These are phyloP conservation scores for Hyperoplus lanceolatus DNA, from an alignment of 2,797 vertebrate species.

Conservation along the genomic window DNA sequence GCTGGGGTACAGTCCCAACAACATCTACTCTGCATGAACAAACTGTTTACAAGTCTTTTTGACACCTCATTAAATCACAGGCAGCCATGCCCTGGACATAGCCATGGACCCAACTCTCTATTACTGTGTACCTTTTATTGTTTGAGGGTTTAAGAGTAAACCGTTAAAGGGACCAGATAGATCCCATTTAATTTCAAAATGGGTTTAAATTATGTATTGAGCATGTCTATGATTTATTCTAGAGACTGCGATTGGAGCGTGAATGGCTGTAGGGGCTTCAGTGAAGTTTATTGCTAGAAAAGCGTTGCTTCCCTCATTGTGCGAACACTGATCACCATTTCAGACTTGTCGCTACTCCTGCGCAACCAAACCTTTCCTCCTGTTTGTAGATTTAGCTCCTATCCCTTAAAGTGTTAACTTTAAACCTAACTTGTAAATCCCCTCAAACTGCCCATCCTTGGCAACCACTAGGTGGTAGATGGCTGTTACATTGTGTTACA, in stretches of 20 bases:
- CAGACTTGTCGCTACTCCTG: conserved; percentile 9
- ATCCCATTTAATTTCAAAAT: conserved; percentile 46
- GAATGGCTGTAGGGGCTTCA: conserved; percentile 27
- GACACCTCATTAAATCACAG: conserved; percentile 63
- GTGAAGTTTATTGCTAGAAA: conserved; percentile 27
- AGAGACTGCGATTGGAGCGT: conserved; percentile 39
- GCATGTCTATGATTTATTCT: conserved; percentile 45
- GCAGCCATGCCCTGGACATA: conserved; percentile 63
- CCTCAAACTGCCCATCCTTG: conserved; percentile 22
- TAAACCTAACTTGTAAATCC: conserved; percentile 32
- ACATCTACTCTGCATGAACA: conserved; percentile 81
- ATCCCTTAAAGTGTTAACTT: conserved; percentile 21
- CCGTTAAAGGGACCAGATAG: conserved; percentile 56
- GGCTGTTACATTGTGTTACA: conserved; percentile 21
- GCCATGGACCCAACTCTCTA: conserved; percentile 50
- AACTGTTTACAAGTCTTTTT: conserved; percentile 41
- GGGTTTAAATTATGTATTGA: conserved; percentile 38
- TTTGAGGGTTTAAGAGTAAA: conserved; percentile 42
- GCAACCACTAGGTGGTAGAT: conserved; percentile 5
- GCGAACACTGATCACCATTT: conserved; percentile 25
- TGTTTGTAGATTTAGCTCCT: conserved; percentile 21
- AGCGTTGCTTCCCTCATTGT: conserved; percentile 60
- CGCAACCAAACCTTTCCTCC: conserved; percentile 4
- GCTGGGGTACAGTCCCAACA: conserved; percentile 84
- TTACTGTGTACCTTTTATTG: conserved; percentile 66